These are phyloP conservation scores for Apostichopus californicus DNA, from an alignment of 35 echinoderm and acorn worm genomes.

Conservation along the genomic window DNA sequence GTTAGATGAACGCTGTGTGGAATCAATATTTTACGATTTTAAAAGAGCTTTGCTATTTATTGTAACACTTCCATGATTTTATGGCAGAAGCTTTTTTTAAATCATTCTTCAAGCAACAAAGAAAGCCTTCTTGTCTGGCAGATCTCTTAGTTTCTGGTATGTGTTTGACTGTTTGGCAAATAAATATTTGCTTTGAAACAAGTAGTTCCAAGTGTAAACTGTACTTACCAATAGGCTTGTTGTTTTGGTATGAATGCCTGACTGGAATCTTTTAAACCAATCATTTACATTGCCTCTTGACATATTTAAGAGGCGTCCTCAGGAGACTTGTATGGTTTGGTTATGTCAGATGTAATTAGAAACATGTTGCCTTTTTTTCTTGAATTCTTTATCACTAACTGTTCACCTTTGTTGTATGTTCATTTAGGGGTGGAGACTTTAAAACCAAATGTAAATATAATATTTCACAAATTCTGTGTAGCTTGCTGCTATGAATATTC, in stretches of 20 bases:
- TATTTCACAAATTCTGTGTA: not conserved
- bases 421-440: not conserved
- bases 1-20: not conserved
- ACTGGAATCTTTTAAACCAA: not conserved
- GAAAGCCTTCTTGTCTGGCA: not conserved
- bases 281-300: not conserved
- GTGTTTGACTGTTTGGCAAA: not conserved
- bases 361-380: constrained; percentile 35
- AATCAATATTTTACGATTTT: constrained; percentile 37
- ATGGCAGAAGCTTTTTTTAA: constrained; percentile 47
- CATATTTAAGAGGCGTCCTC: not conserved
- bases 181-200: not conserved
- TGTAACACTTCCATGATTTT: constrained; percentile 42
- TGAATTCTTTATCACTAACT: constrained; percentile 11
- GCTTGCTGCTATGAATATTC: not conserved
- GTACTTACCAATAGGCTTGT: not conserved
- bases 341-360: constrained; percentile 6
- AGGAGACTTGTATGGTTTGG: not conserved
- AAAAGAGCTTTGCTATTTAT: constrained; percentile 52
- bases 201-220: not conserved
- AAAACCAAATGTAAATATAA: constrained; percentile 29
- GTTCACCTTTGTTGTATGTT: constrained; percentile 14
- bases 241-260: not conserved
- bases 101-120: not conserved
- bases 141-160: not conserved